Evolutionary conservation across 2,888 invertebrate genomes (phyloP), one percentile per base, ranked within the genome.

Genomic region (Smittia aterrima): DNA sequence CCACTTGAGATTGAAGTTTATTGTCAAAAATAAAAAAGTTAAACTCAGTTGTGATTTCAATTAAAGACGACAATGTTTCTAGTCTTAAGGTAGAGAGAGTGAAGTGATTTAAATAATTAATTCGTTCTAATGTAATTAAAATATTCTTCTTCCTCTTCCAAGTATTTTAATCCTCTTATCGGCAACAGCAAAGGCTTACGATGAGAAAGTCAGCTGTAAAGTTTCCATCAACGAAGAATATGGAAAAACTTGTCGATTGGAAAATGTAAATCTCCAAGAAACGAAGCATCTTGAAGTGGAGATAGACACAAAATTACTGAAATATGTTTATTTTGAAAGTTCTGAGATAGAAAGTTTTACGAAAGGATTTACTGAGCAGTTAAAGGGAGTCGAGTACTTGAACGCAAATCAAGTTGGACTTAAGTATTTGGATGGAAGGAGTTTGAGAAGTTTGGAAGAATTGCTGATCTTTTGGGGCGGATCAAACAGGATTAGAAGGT

Each of bases 141-240:
- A 47, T 47, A 2, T 47, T 47, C 11, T 47, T 13, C 47, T 47
- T n/a, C n/a, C 16, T 47, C 11, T 9, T 32, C 32, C 32, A 32
- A 47, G 47, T 41, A n/a, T 16, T 41, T 41, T 67, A 67, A 67
- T 67, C 67, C 22, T 41, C 67, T 67, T 67, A 67, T 67, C 67
- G 47, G 24, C 64, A n/a, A n/a, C 64, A 47, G 41, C 41, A 67
- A 67, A 67, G 67, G 67, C 67, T 67, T 67, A 67, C 41, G 41
- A 67, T 20, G 4, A 25, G 41, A 41, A 70, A 70, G 54, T 70
- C 53, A 70, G 53, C 70, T 70, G 70, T 54, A 70, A 54, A 54
- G 18, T 53, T 70, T 70, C 70, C 53, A 9, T 32, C 16, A 67
- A 67, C 22, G 67, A 67, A 67, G 41, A 67, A 24, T 67, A 22